These are phyloP conservation scores for Scaptomyza graminum DNA, from an alignment of 1,140 invertebrate genomes.

Conservation along the genomic window DNA sequence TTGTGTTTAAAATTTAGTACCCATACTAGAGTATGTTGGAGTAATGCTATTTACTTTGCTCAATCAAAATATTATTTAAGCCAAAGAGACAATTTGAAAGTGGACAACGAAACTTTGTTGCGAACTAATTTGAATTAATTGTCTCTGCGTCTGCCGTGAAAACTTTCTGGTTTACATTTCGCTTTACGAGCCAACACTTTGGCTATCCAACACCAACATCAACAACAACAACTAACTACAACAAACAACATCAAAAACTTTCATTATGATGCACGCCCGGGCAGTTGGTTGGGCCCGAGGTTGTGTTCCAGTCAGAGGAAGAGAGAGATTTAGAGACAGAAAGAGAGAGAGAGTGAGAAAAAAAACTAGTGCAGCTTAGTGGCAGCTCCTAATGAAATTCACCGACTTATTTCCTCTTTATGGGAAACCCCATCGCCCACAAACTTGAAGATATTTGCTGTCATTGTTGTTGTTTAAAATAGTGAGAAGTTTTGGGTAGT, in stretches of 20 bases:
- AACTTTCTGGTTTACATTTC: conserved; percentile 68
- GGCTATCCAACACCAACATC: conserved; percentile 9
- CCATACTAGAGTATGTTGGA: too few relatives aligned
- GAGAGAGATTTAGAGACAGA: too few relatives aligned
- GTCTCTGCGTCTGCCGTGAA: conserved; percentile 61
- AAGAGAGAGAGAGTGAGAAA: too few relatives aligned
- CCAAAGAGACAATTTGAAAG: background rate
- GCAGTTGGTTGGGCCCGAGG: background rate
- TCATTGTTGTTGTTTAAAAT: conserved; percentile 24
- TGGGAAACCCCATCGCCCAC: conserved; percentile 44
- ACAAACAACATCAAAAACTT: conserved; percentile 3
- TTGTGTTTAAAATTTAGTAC: too few relatives aligned
- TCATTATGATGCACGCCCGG: background rate
- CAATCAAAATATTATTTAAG: conserved; percentile 20
- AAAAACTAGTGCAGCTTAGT: conserved; percentile 33
- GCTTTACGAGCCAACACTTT: conserved; percentile 48
- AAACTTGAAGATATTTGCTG: conserved; percentile 65
- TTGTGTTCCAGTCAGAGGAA: background rate
- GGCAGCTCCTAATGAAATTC: conserved; percentile 69
- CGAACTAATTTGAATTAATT: conserved; percentile 78
- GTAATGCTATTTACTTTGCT: conserved; percentile 9
- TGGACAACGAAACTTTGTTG: conserved; percentile 56
- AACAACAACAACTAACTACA: conserved; percentile 12
- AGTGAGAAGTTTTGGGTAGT: conserved; percentile 22
- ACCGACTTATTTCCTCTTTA: conserved; percentile 59